A percentile compares a stretch with the other conserved stretches of the same genome.
Conservation (phyloP, 2,113 vertebrate genomes). For the Phoenicopterus ruber region DNA sequence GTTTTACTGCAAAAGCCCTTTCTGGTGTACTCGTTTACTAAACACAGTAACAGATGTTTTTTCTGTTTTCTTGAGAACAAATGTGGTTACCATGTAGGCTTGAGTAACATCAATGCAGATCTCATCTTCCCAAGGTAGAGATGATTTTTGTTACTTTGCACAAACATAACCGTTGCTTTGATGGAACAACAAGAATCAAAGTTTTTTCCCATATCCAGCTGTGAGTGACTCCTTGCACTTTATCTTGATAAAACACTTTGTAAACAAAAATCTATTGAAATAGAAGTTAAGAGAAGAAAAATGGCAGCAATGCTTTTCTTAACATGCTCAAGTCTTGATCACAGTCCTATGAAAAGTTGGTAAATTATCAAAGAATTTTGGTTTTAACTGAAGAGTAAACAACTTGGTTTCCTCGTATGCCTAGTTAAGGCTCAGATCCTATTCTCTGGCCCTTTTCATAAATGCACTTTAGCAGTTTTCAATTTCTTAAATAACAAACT, state of each 20-base stretch:
- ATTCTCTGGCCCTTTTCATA: neutral
- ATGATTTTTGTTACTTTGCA: neutral
- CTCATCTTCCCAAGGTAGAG: neutral
- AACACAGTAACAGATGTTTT: neutral
- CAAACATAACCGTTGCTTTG: neutral
- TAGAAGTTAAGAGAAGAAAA: neutral
- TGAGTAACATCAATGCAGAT: neutral
- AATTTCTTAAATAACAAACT: neutral
- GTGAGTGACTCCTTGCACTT: neutral
- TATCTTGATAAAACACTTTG: neutral
- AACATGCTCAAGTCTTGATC: neutral
- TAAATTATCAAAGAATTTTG: neutral
- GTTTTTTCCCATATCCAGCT: neutral
- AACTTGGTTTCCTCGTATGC: neutral
- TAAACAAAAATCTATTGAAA: neutral
- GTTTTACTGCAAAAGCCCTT: neutral
- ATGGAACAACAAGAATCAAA: neutral
- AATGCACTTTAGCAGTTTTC: neutral
- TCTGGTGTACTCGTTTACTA: neutral
- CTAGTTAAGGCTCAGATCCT: neutral
- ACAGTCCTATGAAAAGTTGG: neutral
- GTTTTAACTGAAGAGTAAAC: neutral
- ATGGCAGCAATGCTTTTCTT: neutral
- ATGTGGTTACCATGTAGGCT: neutral
- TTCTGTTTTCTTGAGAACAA: neutral